Evolutionary conservation across 2,797 vertebrate species (phyloP).

Genomic region (Leptatherina wallacei): DNA sequence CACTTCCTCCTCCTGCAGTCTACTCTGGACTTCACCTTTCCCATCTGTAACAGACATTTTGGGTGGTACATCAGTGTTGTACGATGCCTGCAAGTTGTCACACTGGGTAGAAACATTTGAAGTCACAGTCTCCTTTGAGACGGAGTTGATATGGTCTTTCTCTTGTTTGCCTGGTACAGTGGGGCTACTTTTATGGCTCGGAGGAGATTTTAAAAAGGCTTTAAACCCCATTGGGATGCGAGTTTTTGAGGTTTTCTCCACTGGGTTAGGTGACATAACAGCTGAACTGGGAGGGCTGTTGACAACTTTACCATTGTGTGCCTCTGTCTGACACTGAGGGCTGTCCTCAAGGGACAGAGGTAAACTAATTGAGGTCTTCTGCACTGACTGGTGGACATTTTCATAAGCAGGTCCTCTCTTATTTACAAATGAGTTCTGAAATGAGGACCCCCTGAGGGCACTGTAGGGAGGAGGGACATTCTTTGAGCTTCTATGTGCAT

Average conservation of each 20-base stretch:
- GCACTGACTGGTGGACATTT: conserved; percentile 68
- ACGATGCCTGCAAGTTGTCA: conserved; percentile 59
- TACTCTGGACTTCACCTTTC: conserved; percentile 60
- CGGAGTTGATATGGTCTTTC: conserved; percentile 91
- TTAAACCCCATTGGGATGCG: conserved; percentile 89
- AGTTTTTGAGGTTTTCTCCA: conserved; percentile 85
- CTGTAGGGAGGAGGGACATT: conserved; percentile 79
- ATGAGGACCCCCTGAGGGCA: conserved; percentile 74
- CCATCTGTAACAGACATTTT: conserved; percentile 57
- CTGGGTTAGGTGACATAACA: conserved; percentile 64
- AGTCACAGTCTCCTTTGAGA: conserved; percentile 84
- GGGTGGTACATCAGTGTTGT: conserved; percentile 52
- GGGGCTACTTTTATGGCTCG: conserved; percentile 83
- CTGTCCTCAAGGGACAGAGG: conserved; percentile 70
- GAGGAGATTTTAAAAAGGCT: conserved; percentile 88
- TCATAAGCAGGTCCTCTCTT: conserved; percentile 76
- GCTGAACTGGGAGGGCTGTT: conserved; percentile 65
- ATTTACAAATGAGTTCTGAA: conserved; percentile 72
- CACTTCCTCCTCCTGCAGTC: conserved; percentile 53
- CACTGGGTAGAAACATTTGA: conserved; percentile 70
- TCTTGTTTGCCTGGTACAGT: conserved; percentile 89
- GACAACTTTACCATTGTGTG: conserved; percentile 70
- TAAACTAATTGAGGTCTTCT: conserved; percentile 76
- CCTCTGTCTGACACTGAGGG: conserved; percentile 67
- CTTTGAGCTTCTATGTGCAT: conserved; percentile 77